Evolutionary conservation across 2,888 invertebrate genomes (phyloP), one percentile per base, ranked within the genome.

Genomic region (Cotesia congregata): DNA sequence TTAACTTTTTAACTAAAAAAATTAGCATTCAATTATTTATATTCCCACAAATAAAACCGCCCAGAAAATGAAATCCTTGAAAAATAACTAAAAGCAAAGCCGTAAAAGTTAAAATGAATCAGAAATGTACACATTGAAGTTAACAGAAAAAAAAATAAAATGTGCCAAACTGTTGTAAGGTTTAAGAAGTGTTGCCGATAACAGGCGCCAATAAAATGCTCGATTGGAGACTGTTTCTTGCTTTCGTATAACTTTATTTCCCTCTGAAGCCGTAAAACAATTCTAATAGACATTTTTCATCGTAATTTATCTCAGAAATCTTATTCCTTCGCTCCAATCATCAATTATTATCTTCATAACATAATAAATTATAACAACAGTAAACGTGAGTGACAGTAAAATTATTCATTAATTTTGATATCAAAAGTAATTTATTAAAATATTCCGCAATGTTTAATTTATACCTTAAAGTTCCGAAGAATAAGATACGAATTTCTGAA

Each of bases 181-280:
- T 15, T 59, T 67, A 30, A 67, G 59, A 50, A 50, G 67, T 67
- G 67, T 73, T 67, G 65, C 73, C 50, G 20, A 38, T 73, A 73
- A 50, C 67, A 67, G 73, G 15, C 72, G 65, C 67, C 73, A 67
- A 73, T 73, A 41, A 73, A 73, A 73, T 50, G 67, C 73, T 73
- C 60, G 38, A 73, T 73, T 67, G 67, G 67, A 73, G 70, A 15
- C 50, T 17, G 30, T 60, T 70, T 7, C 30, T n/a, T 73, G 20
- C 41, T 41, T 65, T 67, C 60, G 39, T 67, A 65, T 67, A 38
- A 73, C 67, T 73, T 67, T 59, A 73, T 67, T 30, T 50, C 4
- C 7, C 38, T 59, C 38, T n/a, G 67, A 15, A 12, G 20, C 59
- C 20, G 50, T 50, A 50, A 65, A 73, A 73, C 59, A 73, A 65